Percentiles rank a stretch among this genome's conserved stretches.
These are phyloP conservation scores for Oryzias sinensis DNA, from an alignment of 2,797 vertebrate genomes.

Conservation along the genomic window DNA sequence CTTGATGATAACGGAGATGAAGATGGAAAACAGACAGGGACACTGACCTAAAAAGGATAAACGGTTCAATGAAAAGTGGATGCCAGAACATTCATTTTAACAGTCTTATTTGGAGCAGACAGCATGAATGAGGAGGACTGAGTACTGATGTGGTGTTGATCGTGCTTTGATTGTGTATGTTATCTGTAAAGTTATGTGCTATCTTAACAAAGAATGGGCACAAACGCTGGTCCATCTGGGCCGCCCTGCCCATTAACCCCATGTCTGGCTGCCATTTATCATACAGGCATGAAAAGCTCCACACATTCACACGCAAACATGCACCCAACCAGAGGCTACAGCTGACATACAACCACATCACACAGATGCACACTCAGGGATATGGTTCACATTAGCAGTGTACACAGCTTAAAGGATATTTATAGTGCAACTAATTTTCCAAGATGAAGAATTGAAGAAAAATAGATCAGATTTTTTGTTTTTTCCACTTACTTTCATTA, in stretches of 20 bases:
- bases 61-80: constrained; percentile 23
- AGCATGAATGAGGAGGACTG: constrained; percentile 9
- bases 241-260: constrained; percentile 59
- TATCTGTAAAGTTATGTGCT: constrained; percentile 32
- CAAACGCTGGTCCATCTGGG: constrained; percentile 65
- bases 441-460: constrained; percentile 58
- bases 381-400: constrained; percentile 71
- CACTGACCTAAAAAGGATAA: background rate
- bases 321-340: constrained; percentile 46
- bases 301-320: constrained; percentile 37
- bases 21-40: constrained; percentile 11
- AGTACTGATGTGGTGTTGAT: constrained; percentile 11
- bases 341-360: constrained; percentile 68
- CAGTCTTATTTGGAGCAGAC: constrained; percentile 14
- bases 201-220: constrained; percentile 43
- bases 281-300: constrained; percentile 51
- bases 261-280: constrained; percentile 67
- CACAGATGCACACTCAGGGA: constrained; percentile 61
- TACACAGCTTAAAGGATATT: constrained; percentile 56
- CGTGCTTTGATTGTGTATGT: constrained; percentile 15
- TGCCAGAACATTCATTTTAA: constrained; percentile 22
- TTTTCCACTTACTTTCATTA: constrained; percentile 18
- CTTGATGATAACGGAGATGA: constrained; percentile 22
- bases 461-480: constrained; percentile 27
- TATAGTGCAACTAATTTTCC: constrained; percentile 59